Evolutionary conservation across 1,140 invertebrate species (phyloP), one percentile per base, ranked within the genome.

Genomic region (Camponotus floridanus): DNA sequence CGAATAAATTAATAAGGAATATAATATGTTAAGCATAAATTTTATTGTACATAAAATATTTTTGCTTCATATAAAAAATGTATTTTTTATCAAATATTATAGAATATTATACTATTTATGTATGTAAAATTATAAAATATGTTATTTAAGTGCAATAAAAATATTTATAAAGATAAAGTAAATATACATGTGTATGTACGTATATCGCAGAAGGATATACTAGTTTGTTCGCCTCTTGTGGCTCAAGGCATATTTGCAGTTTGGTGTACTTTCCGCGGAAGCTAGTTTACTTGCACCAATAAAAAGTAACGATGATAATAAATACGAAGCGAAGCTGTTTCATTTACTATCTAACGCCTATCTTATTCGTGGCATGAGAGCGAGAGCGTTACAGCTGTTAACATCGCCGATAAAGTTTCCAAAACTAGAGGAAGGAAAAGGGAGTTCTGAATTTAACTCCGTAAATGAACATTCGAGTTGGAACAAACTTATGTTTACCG

Each of bases 281-380:
- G 11, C 64, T 90, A 87, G 87, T 87, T 84, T 87, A 88, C 55
- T 80, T 48, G 86, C 83, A 70, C 68, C 68, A 15, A 6, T 83
- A 73, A 84, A 87, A 89, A 86, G 86, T 78, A 76, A 68, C 45
- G 48, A 70, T 39, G 42, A 71, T 51, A 76, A 65, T 85, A 78
- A 68, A 61, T 9, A 67, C 51, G 36, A 18, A 21, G 67, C 15
- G 31, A 42, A 59, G 64, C 70, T 26, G 39, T 67, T 65, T 79
- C 81, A 45, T 85, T 85, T 78, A 64, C 45, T 78, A 55, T 48
- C 61, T 36, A 21, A 67, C 21, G 61, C 59, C 64, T 78, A 65
- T 78, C 62, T 85, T 51, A 42, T 9, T 55, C 73, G 36, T n/a
- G 45, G 51, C 55, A 26, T n/a, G 79, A 61, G 68, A 83, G n/a